Evolutionary conservation across 2,113 vertebrate genomes (phyloP).

Genomic region (Heterochromis multidens): DNA sequence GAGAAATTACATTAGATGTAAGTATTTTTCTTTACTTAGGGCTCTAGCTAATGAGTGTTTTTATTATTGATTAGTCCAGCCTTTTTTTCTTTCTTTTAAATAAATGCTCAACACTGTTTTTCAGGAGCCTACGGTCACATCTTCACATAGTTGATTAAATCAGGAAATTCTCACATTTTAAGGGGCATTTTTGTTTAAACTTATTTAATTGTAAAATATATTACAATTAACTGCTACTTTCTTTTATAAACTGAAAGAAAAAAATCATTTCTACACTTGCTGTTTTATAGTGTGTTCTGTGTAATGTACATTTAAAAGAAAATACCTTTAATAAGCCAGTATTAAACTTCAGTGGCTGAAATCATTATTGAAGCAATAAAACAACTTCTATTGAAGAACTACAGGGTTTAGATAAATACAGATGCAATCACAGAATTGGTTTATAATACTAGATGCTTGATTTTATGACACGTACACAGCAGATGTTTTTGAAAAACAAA

Average conservation of each 20-base stretch:
- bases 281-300: not conserved
- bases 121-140: not conserved
- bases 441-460: not conserved
- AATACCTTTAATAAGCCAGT: not conserved
- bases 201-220: not conserved
- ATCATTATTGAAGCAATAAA: not conserved
- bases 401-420: not conserved
- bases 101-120: not conserved
- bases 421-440: not conserved
- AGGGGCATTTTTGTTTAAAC: not conserved
- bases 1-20: not conserved
- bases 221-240: not conserved
- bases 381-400: not conserved
- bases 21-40: not conserved
- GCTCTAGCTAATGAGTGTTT: not conserved
- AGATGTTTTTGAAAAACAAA: slow-evolving; percentile 26
- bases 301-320: not conserved
- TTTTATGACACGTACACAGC: not conserved
- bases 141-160: not conserved
- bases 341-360: not conserved
- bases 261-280: not conserved
- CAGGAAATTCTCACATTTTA: not conserved
- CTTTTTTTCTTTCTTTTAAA: not conserved
- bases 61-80: not conserved
- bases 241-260: not conserved